Percentiles rank a stretch among this genome's conserved stretches.
phyloP scores from a whole-genome alignment of 2,888 invertebrate species.

The Zootermopsis nevadensis region DNA sequence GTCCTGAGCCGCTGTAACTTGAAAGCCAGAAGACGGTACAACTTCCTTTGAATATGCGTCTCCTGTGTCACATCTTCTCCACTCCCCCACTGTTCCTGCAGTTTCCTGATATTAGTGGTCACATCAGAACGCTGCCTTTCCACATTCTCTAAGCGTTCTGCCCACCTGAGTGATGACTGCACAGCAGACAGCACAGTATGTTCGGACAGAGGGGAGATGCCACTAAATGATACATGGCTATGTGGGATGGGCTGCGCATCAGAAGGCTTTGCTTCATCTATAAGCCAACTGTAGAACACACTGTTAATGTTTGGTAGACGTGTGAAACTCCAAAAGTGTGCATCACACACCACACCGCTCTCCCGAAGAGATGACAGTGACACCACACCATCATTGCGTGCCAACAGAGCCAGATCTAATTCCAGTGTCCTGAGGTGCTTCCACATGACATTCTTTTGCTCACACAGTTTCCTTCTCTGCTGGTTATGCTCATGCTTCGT shows the following conservation, averaged over 20 bases:
- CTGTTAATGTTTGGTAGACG: not conserved
- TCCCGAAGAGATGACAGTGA: not conserved
- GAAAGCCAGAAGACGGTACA: not conserved
- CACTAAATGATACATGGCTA: not conserved
- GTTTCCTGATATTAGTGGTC: not conserved
- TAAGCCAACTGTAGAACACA: not conserved
- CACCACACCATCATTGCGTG: not conserved
- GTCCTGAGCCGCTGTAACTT: not conserved
- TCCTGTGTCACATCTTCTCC: not conserved
- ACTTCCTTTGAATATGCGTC: not conserved
- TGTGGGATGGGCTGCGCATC: not conserved
- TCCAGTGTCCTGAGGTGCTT: not conserved
- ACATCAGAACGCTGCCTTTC: not conserved
- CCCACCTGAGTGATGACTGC: not conserved
- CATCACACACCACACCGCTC: not conserved
- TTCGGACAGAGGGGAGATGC: not conserved
- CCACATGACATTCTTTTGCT: not conserved
- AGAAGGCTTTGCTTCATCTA: not conserved
- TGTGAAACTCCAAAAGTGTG: not conserved
- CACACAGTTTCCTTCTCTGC: not conserved
- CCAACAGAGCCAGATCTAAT: not conserved
- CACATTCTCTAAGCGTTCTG: constrained; percentile 4
- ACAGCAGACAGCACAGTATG: not conserved
- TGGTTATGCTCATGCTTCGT: not conserved
- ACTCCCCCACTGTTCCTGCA: not conserved